phyloP scores from a whole-genome alignment of 2,888 invertebrate genomes.

The Silvanus unidentatus region DNA sequence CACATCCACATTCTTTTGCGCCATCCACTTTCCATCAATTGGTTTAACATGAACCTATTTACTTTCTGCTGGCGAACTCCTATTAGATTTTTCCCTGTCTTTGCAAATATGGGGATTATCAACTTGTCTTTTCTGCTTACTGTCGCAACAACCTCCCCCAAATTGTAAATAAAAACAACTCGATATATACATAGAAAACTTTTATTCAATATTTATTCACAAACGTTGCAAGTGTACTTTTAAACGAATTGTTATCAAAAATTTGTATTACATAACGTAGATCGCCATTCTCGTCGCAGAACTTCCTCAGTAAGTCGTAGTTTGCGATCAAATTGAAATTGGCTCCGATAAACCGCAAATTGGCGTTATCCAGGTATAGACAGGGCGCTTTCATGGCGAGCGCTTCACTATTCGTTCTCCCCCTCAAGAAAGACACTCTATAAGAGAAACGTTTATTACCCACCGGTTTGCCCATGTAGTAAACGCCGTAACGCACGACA shows the following conservation, averaged over 20 bases:
- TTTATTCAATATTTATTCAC: too few relatives aligned
- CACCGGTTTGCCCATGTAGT: slow-evolving; percentile 11
- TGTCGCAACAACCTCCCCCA: too few relatives aligned
- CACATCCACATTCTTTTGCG: too few relatives aligned
- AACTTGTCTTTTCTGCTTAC: too few relatives aligned
- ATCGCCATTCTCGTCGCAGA: slow-evolving; percentile 13
- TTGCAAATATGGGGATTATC: too few relatives aligned
- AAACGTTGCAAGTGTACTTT: neutral
- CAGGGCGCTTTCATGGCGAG: slow-evolving; percentile 10
- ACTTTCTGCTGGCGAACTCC: too few relatives aligned
- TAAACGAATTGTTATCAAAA: slow-evolving; percentile 3
- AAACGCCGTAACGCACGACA: slow-evolving; percentile 26
- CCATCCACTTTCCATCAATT: too few relatives aligned
- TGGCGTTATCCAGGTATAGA: slow-evolving; percentile 9
- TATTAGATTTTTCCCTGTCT: too few relatives aligned
- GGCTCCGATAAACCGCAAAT: slow-evolving; percentile 5
- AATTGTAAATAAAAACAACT: too few relatives aligned
- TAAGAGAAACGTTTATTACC: slow-evolving; percentile 6
- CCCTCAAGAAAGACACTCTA: slow-evolving; percentile 8
- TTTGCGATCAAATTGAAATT: slow-evolving; percentile 7
- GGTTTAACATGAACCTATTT: too few relatives aligned
- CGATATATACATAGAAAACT: too few relatives aligned
- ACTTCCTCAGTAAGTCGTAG: slow-evolving; percentile 10
- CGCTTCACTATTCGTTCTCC: slow-evolving; percentile 6
- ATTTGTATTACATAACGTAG: slow-evolving; percentile 10